Evolutionary conservation across 2,888 invertebrate species (phyloP).

Genomic region (Entomobrya multifasciata): DNA sequence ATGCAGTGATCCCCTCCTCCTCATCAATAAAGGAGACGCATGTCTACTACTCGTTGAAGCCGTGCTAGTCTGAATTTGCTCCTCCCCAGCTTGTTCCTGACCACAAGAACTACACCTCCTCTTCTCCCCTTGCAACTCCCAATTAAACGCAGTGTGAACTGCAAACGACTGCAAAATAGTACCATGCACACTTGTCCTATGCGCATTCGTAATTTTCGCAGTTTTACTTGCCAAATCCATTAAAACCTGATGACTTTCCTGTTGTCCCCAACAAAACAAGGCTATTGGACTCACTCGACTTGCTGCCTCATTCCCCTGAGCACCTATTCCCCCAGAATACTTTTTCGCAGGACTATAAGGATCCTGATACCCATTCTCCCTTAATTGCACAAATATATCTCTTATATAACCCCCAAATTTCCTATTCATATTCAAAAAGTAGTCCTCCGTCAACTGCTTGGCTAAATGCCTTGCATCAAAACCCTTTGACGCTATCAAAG

Average conservation of each 20-base stretch:
- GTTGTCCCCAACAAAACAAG: constrained; percentile 82
- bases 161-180: constrained; percentile 83
- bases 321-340: constrained; percentile 86
- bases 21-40: constrained; percentile 35
- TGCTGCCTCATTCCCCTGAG: constrained; percentile 89
- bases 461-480: constrained; percentile 85
- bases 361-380: constrained; percentile 83
- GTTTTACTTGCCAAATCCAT: constrained; percentile 83
- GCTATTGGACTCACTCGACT: constrained; percentile 87
- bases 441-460: constrained; percentile 85
- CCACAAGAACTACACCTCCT: constrained; percentile 15
- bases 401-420: constrained; percentile 86
- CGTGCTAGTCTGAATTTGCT: not conserved
- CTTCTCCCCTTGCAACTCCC: constrained; percentile 41
- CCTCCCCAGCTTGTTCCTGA: not conserved
- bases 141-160: constrained; percentile 72
- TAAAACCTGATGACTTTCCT: constrained; percentile 80
- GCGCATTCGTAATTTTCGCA: constrained; percentile 86
- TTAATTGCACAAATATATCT: constrained; percentile 79
- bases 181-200: constrained; percentile 84
- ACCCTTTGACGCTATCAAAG: constrained; percentile 83
- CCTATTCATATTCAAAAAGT: constrained; percentile 84
- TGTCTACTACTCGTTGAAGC: constrained; percentile 12
- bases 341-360: constrained; percentile 85
- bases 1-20: constrained; percentile 8